A percentile compares a stretch with the other conserved stretches of the same genome.
phyloP scores from a whole-genome alignment of 2,797 vertebrate species.

The Enteromius mattozi region DNA sequence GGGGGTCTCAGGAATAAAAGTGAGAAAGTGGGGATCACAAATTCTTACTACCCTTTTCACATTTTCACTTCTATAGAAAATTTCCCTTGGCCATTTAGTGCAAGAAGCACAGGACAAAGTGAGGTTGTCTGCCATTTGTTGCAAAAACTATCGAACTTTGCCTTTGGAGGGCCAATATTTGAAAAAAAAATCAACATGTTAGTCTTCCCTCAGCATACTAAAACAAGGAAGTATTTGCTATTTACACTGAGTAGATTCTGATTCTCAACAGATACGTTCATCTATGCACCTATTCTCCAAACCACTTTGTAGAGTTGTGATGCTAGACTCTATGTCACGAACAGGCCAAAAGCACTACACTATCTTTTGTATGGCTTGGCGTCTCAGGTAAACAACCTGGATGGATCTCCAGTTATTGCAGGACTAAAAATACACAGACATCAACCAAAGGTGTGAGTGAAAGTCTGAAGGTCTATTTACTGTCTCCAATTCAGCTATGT shows the following conservation, averaged over 20 bases:
- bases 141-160: background rate
- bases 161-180: background rate
- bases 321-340: background rate
- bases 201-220: background rate
- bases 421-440: background rate
- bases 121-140: background rate
- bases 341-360: background rate
- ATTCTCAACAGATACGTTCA: background rate
- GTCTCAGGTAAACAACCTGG: background rate
- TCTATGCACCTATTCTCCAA: background rate
- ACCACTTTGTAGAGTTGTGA: background rate
- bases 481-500: background rate
- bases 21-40: background rate
- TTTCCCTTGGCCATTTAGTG: background rate
- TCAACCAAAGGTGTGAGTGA: background rate
- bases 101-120: background rate
- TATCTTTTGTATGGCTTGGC: background rate
- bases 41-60: conserved; percentile 8
- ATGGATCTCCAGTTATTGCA: background rate
- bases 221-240: background rate
- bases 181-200: too few relatives aligned
- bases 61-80: background rate
- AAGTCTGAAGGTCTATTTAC: background rate
- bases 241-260: background rate
- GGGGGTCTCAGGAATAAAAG: background rate